Evolutionary conservation across 2,113 vertebrate genomes (phyloP).

Genomic region (Eptesicus fuscus): DNA sequence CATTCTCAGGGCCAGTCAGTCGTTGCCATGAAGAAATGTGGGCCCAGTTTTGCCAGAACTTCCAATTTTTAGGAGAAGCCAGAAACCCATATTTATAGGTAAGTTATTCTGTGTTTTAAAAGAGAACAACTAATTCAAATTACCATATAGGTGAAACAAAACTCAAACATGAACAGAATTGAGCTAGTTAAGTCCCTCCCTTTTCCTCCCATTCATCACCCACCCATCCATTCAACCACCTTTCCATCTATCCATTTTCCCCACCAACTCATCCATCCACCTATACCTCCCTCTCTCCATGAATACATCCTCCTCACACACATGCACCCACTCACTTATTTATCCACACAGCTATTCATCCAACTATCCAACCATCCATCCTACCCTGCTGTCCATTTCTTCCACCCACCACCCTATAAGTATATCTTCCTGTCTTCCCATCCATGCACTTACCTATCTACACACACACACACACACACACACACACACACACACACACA

Average conservation of each 20-base stretch:
- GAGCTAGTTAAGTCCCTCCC: not conserved
- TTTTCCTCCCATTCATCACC: not conserved
- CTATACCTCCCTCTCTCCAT: not conserved
- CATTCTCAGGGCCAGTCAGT: not conserved
- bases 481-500: not conserved
- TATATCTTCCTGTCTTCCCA: not conserved
- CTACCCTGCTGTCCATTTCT: not conserved
- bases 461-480: not conserved
- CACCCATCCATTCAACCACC: not conserved
- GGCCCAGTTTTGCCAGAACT: not conserved
- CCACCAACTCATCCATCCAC: too few species aligned
- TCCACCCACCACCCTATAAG: not conserved
- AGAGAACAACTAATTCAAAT: not conserved
- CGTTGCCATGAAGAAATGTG: not conserved
- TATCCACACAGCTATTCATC: not conserved
- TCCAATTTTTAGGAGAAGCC: not conserved
- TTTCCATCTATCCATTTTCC: not conserved
- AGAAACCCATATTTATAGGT: not conserved
- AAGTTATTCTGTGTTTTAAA: not conserved
- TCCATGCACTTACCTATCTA: not conserved
- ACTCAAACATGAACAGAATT: not conserved
- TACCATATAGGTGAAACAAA: not conserved
- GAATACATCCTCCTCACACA: not conserved
- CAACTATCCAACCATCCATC: not conserved
- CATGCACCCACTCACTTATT: not conserved